Percentiles rank a stretch among this genome's conserved stretches.
Evolutionary conservation across 2,888 invertebrate genomes (phyloP).

Genomic region (Eupithecia inturbata): DNA sequence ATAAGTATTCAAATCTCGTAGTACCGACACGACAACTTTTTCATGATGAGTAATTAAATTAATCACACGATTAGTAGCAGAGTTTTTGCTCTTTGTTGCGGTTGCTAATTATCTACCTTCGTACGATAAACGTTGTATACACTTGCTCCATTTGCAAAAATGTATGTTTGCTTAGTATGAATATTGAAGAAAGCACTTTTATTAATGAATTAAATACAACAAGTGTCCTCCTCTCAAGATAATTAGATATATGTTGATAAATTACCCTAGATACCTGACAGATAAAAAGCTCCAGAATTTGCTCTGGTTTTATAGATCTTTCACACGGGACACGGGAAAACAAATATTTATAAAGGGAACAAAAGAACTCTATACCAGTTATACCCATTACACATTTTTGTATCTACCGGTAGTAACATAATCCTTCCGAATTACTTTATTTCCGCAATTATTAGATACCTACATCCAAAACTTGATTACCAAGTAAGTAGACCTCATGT

Average conservation of each 20-base stretch:
- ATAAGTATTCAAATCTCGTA: conserved; percentile 46
- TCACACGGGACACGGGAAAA: neutral
- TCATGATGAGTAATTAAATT: conserved; percentile 58
- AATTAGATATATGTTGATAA: neutral
- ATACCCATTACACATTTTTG: neutral
- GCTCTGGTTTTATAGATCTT: neutral
- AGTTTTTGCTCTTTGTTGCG: conserved; percentile 39
- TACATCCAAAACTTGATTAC: conserved; percentile 57
- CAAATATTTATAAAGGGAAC: conserved; percentile 2
- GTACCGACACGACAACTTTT: conserved; percentile 52
- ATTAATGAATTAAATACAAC: neutral
- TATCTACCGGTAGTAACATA: conserved; percentile 12
- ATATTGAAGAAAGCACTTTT: neutral
- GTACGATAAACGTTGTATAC: neutral
- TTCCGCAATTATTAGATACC: conserved; percentile 62
- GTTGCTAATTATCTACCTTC: neutral
- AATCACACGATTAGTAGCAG: conserved; percentile 53
- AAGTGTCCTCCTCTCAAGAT: neutral
- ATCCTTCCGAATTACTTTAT: conserved; percentile 63
- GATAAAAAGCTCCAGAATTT: too few relatives aligned
- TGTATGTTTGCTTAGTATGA: neutral
- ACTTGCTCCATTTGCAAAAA: neutral
- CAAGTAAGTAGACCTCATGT: conserved; percentile 44
- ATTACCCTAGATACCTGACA: neutral
- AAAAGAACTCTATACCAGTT: conserved; percentile 8